Evolutionary conservation across 2,888 invertebrate genomes (phyloP), one percentile per base, ranked within the genome.

Genomic region (Lamellibrachia columna): DNA sequence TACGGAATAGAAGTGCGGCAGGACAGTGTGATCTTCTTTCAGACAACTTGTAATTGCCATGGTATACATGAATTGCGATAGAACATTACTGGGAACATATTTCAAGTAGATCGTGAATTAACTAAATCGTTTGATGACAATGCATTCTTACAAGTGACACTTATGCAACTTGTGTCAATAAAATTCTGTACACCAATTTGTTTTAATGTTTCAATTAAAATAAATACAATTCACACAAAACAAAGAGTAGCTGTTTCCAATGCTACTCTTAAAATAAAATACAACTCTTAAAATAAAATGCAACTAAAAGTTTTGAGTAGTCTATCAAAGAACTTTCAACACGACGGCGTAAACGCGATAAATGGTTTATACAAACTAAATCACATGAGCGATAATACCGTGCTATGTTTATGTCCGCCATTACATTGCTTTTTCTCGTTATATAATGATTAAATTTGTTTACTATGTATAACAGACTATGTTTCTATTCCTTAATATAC

Each of bases 191-290:
- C 75, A 75, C 75, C 75, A 22, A 75, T 75, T 75, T 22, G 22
- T 75, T 75, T 40, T 75, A 75, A 75, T 75, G 75, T 75, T 75
- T 75, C 75, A 75, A 75, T 75, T 75, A 75, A 75, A 75, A 75
- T 75, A 75, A 75, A 75, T 75, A 75, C 75, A 75, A 75, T 75
- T 75, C 75, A 75, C 75, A 75, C 75, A 75, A 75, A 75, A 75
- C 75, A 75, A 75, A 15, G 75, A 75, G 75, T 22, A 75, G 22
- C 75, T 75, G 75, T 75, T 75, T 75, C 75, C 75, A 75, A 75
- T 75, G 75, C 22, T 75, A 75, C 75, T 75, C 75, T 75, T 75
- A 75, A 75, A 75, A 75, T 75, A 75, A 75, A 75, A 75, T 75
- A 75, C 75, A 75, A 15, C 15, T 75, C 75, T 75, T 75, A 22